Base-by-base conservation (phyloP, 1,140 invertebrate genomes). In the Psix sp. region DNA sequence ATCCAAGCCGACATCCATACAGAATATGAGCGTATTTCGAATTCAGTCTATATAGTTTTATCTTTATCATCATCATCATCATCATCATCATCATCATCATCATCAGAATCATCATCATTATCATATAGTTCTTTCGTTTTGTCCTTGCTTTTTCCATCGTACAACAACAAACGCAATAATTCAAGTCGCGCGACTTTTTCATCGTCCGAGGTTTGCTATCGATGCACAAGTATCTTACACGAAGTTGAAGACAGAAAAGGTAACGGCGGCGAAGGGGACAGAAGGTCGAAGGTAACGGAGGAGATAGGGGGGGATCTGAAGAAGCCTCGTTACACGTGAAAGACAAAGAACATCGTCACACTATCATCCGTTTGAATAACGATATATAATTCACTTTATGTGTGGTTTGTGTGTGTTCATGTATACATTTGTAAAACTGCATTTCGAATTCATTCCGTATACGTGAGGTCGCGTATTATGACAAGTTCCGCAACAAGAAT, bases 1-100 rank as follows among this genome's bases (percentile, higher is more conserved):
- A 84, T 83, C 82, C 82, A 80, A 83, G 48, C 80, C 81, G 80
- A 76, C 79, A 82, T 82, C 79, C 78, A 83, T 76, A 81, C 79
- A 82, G 63, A 78, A 63, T 76, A 78, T 66, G 73, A 74, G 65
- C 74, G 70, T 71, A 74, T 70, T 79, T 81, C 77, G 76, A 81
- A 81, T 84, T 79, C 79, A 82, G 80, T 83, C 76, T 77, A 77
- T 73, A 68, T 67, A 63, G 56, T 77, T 74, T 59, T 71, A 54
- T 76, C 67, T 68, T 68, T 78, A 39, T 52, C 35, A 26, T 68
- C 29, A 18, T 62, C 33, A 31, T 54, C 9, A 26, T 52, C 21
- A 39, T 40, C 31, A 54, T 66, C 40, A 40, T 66, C n/a, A n/a
- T n/a, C n/a, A n/a, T n/a, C n/a, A n/a, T n/a, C n/a, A n/a, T n/a